Evolutionary conservation across 2,113 vertebrate genomes (phyloP).

Genomic region (Gambusia holbrooki): DNA sequence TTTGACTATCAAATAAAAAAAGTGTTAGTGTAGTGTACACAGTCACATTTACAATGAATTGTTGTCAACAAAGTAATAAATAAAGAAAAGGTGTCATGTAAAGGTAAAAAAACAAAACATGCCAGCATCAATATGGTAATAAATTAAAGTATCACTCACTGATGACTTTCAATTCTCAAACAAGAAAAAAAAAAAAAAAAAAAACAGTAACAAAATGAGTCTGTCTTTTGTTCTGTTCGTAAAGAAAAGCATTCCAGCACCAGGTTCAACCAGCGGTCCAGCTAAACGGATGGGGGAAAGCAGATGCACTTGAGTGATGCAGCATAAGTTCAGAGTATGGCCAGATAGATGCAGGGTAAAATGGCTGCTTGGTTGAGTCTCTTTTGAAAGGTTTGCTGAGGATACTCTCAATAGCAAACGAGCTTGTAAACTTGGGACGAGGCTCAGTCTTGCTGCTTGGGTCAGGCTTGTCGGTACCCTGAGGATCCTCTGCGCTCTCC

Average conservation of each 20-base stretch:
- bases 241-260: conserved; percentile 27
- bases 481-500: conserved; percentile 32
- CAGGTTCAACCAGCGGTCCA: conserved; percentile 34
- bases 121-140: background rate
- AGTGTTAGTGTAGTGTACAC: background rate
- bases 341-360: conserved; percentile 63
- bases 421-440: conserved; percentile 86
- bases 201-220: conserved; percentile 18
- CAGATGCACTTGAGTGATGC: conserved; percentile 60
- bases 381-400: conserved; percentile 87
- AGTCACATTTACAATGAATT: conserved; percentile 42
- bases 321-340: conserved; percentile 53
- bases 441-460: conserved; percentile 24
- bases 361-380: conserved; percentile 37
- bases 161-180: background rate
- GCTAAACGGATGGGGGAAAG: conserved; percentile 40
- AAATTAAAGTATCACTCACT: background rate
- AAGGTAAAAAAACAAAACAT: conserved; percentile 10
- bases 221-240: conserved; percentile 26
- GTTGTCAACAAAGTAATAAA: conserved; percentile 10
- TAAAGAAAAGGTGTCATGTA: background rate
- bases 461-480: background rate
- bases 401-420: conserved; percentile 94
- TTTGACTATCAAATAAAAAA: conserved; percentile 9
- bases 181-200: conserved; percentile 8